Evolutionary conservation across 2,888 invertebrate genomes (phyloP).

Genomic region (Oxytorus armatus): DNA sequence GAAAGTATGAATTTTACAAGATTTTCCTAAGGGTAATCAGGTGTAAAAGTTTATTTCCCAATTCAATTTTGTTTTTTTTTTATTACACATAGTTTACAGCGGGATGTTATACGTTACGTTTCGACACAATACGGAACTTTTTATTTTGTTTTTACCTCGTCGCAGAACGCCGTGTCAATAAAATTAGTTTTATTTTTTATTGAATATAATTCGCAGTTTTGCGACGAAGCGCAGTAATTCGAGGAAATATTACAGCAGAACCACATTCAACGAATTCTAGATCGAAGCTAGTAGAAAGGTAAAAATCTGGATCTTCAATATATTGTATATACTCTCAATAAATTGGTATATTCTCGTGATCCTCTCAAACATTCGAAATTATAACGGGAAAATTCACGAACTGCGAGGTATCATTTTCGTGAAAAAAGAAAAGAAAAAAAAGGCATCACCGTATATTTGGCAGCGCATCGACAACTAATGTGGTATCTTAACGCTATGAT

Average conservation of each 20-base stretch:
- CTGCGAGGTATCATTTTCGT: conserved; percentile 5
- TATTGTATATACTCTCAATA: too few relatives aligned
- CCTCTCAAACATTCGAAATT: conserved; percentile 22
- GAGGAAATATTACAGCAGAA: conserved; percentile 34
- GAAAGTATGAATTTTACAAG: conserved; percentile 19
- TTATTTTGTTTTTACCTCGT: conserved; percentile 24
- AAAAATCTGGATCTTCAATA: conserved; percentile 57
- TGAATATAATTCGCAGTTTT: conserved; percentile 33
- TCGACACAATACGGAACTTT: conserved; percentile 48
- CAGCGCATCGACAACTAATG: conserved; percentile 73
- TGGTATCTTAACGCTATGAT: conserved; percentile 64
- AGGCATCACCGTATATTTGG: conserved; percentile 79
- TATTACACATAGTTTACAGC: conserved; percentile 73
- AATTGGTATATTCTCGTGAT: conserved; percentile 23
- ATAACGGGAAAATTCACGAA: neutral
- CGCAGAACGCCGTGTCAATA: conserved; percentile 9
- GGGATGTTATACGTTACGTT: conserved; percentile 64
- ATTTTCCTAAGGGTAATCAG: conserved; percentile 46
- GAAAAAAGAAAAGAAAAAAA: conserved; percentile 59
- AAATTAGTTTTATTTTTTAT: neutral
- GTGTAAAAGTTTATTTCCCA: conserved; percentile 74
- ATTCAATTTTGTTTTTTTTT: conserved; percentile 65
- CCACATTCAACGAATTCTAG: conserved; percentile 47
- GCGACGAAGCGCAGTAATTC: conserved; percentile 42
- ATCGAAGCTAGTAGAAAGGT: conserved; percentile 60